Conservation (phyloP, 2,888 invertebrate species). For the Sericinus montela region DNA sequence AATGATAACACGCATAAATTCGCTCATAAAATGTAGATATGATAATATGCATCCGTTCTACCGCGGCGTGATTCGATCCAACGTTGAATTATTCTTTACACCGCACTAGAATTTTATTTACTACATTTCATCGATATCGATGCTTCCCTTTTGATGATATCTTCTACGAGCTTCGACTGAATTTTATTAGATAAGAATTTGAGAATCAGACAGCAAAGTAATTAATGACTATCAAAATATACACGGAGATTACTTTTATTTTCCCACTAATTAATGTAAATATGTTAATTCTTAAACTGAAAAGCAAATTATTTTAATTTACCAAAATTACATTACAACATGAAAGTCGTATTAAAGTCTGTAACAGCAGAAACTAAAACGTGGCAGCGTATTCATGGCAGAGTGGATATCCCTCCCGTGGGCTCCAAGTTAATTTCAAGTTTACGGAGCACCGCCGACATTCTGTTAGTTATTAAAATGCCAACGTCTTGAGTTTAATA, state of each 20-base stretch:
- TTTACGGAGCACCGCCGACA: conserved; percentile 52
- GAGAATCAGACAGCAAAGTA: too few relatives aligned
- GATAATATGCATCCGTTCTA: conserved; percentile 37
- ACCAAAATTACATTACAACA: conserved; percentile 5
- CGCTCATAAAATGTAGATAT: conserved; percentile 39
- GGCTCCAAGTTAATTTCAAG: conserved; percentile 72
- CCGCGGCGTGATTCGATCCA: conserved; percentile 31
- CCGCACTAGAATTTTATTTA: conserved; percentile 21
- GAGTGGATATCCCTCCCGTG: conserved; percentile 47
- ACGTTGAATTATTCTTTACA: conserved; percentile 27
- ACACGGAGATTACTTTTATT: too few relatives aligned
- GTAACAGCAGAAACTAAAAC: conserved; percentile 32
- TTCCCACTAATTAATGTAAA: too few relatives aligned
- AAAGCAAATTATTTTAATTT: neutral
- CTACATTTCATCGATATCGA: neutral
- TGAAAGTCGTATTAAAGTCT: conserved; percentile 30
- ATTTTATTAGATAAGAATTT: neutral
- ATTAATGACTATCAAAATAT: too few relatives aligned
- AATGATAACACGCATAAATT: conserved; percentile 46
- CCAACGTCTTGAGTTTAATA: conserved; percentile 63
- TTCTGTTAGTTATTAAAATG: conserved; percentile 68
- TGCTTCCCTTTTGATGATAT: neutral
- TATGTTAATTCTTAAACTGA: too few relatives aligned
- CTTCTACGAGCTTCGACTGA: too few relatives aligned
- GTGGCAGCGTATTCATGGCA: conserved; percentile 38